phyloP scores from a whole-genome alignment of 1,140 invertebrate genomes.

The Tetramorium simillimum region DNA sequence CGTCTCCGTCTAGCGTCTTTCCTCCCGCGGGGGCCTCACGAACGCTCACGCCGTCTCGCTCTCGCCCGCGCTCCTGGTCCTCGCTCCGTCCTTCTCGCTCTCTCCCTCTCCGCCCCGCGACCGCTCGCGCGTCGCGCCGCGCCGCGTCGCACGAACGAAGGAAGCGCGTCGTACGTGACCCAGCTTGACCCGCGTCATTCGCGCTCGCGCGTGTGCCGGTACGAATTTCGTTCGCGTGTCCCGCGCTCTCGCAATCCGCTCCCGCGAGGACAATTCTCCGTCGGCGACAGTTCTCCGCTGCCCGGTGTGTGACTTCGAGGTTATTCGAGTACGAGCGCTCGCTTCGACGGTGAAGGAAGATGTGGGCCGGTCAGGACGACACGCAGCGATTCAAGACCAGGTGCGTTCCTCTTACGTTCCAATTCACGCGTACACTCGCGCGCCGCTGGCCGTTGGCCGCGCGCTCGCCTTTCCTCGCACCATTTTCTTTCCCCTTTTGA shows the following conservation, averaged over 20 bases:
- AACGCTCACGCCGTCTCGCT: background rate
- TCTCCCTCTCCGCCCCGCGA: background rate
- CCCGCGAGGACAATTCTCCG: background rate
- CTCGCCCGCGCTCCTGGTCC: background rate
- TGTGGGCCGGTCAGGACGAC: conserved; percentile 83
- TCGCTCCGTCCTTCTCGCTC: background rate
- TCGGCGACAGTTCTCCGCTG: background rate
- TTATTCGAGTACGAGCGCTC: conserved; percentile 6
- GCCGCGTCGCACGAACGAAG: conserved; percentile 41
- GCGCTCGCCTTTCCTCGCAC: background rate
- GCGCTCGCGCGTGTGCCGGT: conserved; percentile 55
- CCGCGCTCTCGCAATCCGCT: background rate
- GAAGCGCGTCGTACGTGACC: conserved; percentile 53
- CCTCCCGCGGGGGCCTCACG: background rate
- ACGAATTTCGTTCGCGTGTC: conserved; percentile 16
- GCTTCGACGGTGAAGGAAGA: conserved; percentile 48
- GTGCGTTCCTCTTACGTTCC: conserved; percentile 62
- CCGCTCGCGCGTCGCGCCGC: no score
- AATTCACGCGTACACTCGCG: no score
- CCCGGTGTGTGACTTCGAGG: conserved; percentile 11
- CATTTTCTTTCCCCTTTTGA: conserved; percentile 17
- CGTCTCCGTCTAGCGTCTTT: conserved; percentile 8
- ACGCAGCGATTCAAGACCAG: conserved; percentile 82
- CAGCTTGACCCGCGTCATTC: conserved; percentile 68
- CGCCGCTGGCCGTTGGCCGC: background rate